Evolutionary conservation across 2,797 vertebrate genomes (phyloP).

Genomic region (Poecilia picta): DNA sequence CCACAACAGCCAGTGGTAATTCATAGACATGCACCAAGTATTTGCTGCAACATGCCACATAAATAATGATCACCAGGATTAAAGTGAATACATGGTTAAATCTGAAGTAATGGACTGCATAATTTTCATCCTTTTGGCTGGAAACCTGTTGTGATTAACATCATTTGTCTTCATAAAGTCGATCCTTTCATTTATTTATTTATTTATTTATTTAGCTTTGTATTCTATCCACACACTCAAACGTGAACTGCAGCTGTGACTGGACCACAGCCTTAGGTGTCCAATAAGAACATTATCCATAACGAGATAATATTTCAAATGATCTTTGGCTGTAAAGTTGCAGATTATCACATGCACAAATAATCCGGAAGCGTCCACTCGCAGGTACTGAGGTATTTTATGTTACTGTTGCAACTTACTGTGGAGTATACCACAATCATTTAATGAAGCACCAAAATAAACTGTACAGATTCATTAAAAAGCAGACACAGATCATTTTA

Average conservation of each 20-base stretch:
- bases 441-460: not conserved
- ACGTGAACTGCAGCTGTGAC: not conserved
- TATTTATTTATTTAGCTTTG: not conserved
- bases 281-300: not conserved
- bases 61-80: not conserved
- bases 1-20: not conserved
- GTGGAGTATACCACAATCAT: not conserved
- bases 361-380: not conserved
- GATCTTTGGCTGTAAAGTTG: not conserved
- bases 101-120: slow-evolving; percentile 5
- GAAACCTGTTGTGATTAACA: not conserved
- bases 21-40: not conserved
- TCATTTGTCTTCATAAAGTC: slow-evolving; percentile 3
- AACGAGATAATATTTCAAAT: not conserved
- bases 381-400: not conserved
- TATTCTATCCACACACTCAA: not conserved
- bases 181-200: not conserved
- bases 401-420: not conserved
- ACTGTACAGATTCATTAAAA: not conserved
- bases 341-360: not conserved
- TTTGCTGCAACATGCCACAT: not conserved
- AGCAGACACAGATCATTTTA: no score
- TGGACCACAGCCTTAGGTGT: not conserved
- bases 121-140: slow-evolving; percentile 2
- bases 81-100: slow-evolving; percentile 1